Evolutionary conservation across 2,113 vertebrate genomes (phyloP), one percentile per base, ranked within the genome.

Genomic region (Acrocephalus arundinaceus): DNA sequence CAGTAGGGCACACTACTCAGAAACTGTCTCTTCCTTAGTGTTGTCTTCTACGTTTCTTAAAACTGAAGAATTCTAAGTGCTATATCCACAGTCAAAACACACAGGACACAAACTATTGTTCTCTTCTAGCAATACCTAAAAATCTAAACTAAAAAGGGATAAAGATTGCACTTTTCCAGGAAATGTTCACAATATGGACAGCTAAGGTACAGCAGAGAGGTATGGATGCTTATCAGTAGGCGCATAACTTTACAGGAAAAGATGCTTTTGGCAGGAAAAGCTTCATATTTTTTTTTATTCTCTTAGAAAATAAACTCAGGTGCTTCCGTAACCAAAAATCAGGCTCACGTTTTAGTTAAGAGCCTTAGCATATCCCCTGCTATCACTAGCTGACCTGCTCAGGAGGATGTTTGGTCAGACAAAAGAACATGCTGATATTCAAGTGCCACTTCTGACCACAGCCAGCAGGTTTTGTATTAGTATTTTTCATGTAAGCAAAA

Each of bases 401-500:
- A 71, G 14, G 63, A 61, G 57, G 76, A 73, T 49, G n/a, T 55
- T 90, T 80, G 84, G 52, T 74, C 68, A 51, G 45, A 86, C 52
- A 54, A 55, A 93, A 74, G 54, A 73, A 55, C 74, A 93, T 54
- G 90, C 87, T 97, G 87, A 95, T 95, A 92, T 55, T 82, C 58
- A 78, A 85, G 68, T 61, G 58, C 25, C 55, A 58, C 72, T 97
- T 91, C 94, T 89, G 68, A 51, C 91, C 57, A 75, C 59, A 48
- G 63, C 75, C 75, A 88, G 9, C 27, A 89, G 57, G 76, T 86
- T 95, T 91, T 96, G 73, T 80, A 77, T 61, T 67, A 74, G 52
- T 67, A 93, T 93, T 94, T 96, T 93, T 86, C 72, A 41, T 46
- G 75, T 89, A 95, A 96, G 96, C 95, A 95, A 91, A 94, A 79